Percentiles rank a stretch among this genome's conserved stretches.
These are phyloP conservation scores for Meloe dianella DNA, from an alignment of 2,888 invertebrate genomes.

Conservation along the genomic window DNA sequence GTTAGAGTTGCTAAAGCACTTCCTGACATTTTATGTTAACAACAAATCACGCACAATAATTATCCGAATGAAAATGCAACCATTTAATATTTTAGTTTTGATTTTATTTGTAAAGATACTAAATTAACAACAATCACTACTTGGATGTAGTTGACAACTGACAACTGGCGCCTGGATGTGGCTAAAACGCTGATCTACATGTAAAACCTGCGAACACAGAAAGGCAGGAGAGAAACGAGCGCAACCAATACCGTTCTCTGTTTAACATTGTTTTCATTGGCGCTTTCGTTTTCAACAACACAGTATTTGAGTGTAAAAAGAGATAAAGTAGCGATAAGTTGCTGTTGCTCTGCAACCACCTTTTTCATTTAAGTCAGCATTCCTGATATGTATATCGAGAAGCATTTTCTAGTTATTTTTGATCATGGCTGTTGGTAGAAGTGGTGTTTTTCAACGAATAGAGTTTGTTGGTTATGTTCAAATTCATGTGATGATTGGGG, in stretches of 20 bases:
- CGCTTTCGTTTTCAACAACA: too few species aligned
- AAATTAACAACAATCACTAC: background rate
- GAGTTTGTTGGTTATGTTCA: background rate
- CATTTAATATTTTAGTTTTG: background rate
- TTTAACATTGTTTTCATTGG: too few species aligned
- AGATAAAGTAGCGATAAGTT: too few species aligned
- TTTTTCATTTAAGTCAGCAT: too few species aligned
- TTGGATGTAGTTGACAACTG: background rate
- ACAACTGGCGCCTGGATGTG: background rate
- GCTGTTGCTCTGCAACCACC: too few species aligned
- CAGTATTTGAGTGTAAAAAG: too few species aligned
- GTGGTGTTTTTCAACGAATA: background rate
- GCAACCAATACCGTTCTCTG: too few species aligned
- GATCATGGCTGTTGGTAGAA: background rate
- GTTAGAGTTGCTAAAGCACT: conserved; percentile 82
- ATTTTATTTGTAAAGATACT: background rate
- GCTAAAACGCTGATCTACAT: too few species aligned
- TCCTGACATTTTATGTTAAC: conserved; percentile 32
- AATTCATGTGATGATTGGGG: background rate
- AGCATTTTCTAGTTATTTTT: background rate
- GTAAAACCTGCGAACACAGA: too few species aligned
- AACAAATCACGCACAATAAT: background rate
- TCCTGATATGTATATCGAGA: too few species aligned
- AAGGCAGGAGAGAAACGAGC: too few species aligned
- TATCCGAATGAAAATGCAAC: background rate